Evolutionary conservation across 2,113 vertebrate genomes (phyloP), one percentile per base, ranked within the genome.

Genomic region (Channa argus): DNA sequence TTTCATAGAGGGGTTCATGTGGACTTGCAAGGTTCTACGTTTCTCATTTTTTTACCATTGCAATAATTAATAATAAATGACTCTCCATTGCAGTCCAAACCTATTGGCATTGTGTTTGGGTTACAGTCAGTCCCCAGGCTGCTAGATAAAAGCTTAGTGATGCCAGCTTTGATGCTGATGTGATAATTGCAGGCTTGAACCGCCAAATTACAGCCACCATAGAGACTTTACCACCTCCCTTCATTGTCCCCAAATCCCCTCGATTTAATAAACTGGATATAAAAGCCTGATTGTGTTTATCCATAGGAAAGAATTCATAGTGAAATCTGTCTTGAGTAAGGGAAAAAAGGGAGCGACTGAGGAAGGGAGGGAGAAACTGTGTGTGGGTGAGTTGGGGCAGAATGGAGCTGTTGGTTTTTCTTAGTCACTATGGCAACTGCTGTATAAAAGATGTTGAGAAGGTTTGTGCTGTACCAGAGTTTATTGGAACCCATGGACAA

Each of bases 391-490:
- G 49, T 60, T 43, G 59, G 37, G 50, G 73, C 51, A 64, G 77
- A 77, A 77, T 77, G 71, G 77, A 77, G 77, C 72, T 78, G 54
- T 62, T 77, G 83, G 60, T 63, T 82, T 86, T 56, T 77, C 76
- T 80, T 47, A 59, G 89, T 93, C 68, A 33, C 88, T 81, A 78
- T 91, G 87, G 91, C 74, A 92, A 92, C 91, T 62, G 80, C 77
- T 68, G 53, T 38, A 59, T 72, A 81, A 82, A 83, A 76, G 76
- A 69, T 80, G 74, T 60, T 74, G 66, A 14, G 12, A 67, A 62
- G 80, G 68, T 52, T 80, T 80, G 66, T 80, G 59, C 49, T 63
- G 51, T 59, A 51, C 13, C 68, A 4, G 51, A 13, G 36, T 71
- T 76, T 61, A 70, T 69, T 73, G 70, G 74, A 67, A 63, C 67